phyloP scores from a whole-genome alignment of 2,797 vertebrate genomes.

The Melanotaenia parkinsoni region DNA sequence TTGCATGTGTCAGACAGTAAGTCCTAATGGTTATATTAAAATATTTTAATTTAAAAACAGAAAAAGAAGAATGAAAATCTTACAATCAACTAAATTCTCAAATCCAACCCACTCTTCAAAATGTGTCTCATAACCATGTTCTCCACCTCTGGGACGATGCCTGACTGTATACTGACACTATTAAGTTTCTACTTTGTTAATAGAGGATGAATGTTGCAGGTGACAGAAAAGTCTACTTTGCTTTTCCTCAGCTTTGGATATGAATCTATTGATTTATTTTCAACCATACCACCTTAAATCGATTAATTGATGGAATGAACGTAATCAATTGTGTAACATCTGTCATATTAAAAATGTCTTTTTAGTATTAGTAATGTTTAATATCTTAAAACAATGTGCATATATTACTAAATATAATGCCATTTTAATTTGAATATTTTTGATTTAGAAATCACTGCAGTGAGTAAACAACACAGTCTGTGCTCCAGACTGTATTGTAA shows the following conservation, averaged over 20 bases:
- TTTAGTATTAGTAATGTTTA: not conserved
- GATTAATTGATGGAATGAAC: not conserved
- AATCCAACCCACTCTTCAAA: no score
- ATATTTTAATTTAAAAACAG: no score
- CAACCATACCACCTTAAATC: not conserved
- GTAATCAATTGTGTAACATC: not conserved
- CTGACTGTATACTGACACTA: not conserved
- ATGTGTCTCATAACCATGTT: not conserved
- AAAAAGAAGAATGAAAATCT: no score
- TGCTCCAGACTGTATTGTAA: not conserved
- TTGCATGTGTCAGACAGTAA: no score
- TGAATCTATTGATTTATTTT: not conserved
- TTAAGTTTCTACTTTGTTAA: not conserved
- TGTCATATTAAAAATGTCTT: not conserved
- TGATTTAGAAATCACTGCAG: not conserved
- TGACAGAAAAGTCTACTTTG: not conserved
- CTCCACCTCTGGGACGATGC: not conserved
- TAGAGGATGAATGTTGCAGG: not conserved
- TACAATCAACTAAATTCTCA: no score
- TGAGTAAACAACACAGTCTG: not conserved
- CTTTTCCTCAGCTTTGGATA: not conserved
- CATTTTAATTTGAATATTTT: not conserved
- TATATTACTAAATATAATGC: not conserved
- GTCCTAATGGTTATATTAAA: no score
- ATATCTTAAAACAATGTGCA: not conserved